These are phyloP conservation scores for Drosophila phalerata DNA, from an alignment of 2,888 invertebrate genomes.

Conservation along the genomic window DNA sequence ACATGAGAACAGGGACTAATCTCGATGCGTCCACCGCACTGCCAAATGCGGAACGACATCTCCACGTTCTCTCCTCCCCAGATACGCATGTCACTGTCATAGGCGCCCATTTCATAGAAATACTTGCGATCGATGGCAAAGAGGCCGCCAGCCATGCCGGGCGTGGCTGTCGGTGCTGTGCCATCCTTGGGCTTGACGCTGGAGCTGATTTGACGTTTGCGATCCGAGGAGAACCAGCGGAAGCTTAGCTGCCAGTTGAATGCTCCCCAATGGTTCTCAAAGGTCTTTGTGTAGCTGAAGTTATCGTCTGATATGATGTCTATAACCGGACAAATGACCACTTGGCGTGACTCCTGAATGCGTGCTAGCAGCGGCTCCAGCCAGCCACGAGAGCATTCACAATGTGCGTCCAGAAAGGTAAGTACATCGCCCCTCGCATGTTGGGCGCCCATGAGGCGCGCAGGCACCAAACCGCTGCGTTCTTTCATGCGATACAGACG, in stretches of 20 bases:
- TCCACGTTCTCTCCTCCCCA: conserved; percentile 99
- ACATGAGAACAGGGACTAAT: conserved; percentile 97
- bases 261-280: conserved; percentile 98
- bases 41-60: conserved; percentile 98
- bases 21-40: conserved; percentile 96
- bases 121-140: conserved; percentile 93
- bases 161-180: conserved; percentile 91
- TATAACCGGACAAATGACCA: conserved; percentile 89
- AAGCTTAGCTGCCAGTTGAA: conserved; percentile 99
- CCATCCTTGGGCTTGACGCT: conserved; percentile 85
- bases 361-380: conserved; percentile 90
- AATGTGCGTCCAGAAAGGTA: conserved; percentile 99
- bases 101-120: conserved; percentile 94
- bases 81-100: conserved; percentile 95
- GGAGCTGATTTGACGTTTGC: conserved; percentile 49
- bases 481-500: conserved; percentile 88
- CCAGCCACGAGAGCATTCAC: conserved; percentile 95
- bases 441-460: conserved; percentile 92
- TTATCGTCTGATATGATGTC: conserved; percentile 98
- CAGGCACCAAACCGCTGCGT: conserved; percentile 92
- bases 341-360: conserved; percentile 82
- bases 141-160: conserved; percentile 97
- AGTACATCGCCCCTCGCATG: conserved; percentile 90
- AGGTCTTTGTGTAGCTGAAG: conserved; percentile 96
- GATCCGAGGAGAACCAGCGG: conserved; percentile 83